Base-by-base conservation (phyloP, 2,888 invertebrate species). In the Hedychridium roseum region DNA sequence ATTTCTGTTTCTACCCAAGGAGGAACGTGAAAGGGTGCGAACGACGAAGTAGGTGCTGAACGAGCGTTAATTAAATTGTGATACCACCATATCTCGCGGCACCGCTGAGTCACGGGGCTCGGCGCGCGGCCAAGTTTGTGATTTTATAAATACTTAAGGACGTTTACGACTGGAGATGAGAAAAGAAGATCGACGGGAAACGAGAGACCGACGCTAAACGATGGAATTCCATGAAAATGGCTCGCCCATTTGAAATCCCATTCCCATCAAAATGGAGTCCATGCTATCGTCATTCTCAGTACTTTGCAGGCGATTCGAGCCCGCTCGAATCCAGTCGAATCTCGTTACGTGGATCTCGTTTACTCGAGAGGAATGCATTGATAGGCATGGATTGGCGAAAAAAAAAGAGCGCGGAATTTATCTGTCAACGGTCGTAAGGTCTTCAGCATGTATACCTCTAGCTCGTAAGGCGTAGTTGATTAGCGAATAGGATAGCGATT, bases 81-180 rank as follows among this genome's bases (percentile, higher is more conserved):
- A 88, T 88, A 85, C 86, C 87, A 88, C 85, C 88, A 88, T 88
- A 88, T 88, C 88, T 86, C 84, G 85, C 85, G 85, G 84, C 84
- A 74, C 64, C 70, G 76, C 77, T 73, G 77, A 76, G 77, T 74
- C 76, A 73, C 64, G 71, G 66, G 73, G 71, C 78, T 78, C 78
- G 74, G 78, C 73, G 68, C 68, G 71, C 72, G 70, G 76, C 78
- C 74, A 78, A 77, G 75, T 78, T 77, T 78, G 78, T 78, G 78
- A 79, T 79, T 78, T 79, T 78, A 75, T 77, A 76, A 75, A 74
- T 76, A 75, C 70, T 74, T 78, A 74, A 77, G 71, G 65, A 74
- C 66, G 65, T 71, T 68, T 70, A 70, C 59, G 57, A 59, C 60
- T 39, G 50, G 58, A 49, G 47, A 55, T 44, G 47, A 41, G 23